A percentile compares a stretch with the other conserved stretches of the same genome.
Evolutionary conservation across 2,888 invertebrate species (phyloP).

Genomic region (Clanis bilineata): DNA sequence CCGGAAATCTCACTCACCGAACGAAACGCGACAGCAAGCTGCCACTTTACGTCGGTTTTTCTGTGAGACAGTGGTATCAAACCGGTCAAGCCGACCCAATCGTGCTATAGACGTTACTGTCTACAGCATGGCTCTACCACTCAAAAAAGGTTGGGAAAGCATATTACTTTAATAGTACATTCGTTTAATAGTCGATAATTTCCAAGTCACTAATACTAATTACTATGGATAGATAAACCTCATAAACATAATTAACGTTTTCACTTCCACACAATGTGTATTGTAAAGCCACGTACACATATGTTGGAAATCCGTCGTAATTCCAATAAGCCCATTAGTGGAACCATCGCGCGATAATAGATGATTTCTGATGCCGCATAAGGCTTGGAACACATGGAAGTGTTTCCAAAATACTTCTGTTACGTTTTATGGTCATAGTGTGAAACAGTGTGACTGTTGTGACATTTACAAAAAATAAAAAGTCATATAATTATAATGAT

Average conservation of each 20-base stretch:
- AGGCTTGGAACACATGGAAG: not conserved
- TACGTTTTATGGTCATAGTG: not conserved
- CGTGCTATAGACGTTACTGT: no score
- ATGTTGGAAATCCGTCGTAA: slow-evolving; percentile 19
- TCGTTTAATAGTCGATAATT: not conserved
- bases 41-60: no score
- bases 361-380: slow-evolving; percentile 18
- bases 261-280: slow-evolving; percentile 4
- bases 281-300: not conserved
- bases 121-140: no score
- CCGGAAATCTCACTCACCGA: no score
- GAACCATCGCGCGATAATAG: slow-evolving; percentile 17
- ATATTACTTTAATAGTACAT: not conserved
- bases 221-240: not conserved
- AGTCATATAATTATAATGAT: no score
- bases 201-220: slow-evolving; percentile 6
- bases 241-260: slow-evolving; percentile 10
- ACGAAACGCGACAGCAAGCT: no score
- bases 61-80: no score
- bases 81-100: no score
- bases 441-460: no score
- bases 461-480: no score
- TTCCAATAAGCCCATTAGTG: slow-evolving; percentile 25
- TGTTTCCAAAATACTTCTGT: not conserved
- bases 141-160: no score